phyloP scores from a whole-genome alignment of 2,113 vertebrate species.

The Anolis carolinensis region DNA sequence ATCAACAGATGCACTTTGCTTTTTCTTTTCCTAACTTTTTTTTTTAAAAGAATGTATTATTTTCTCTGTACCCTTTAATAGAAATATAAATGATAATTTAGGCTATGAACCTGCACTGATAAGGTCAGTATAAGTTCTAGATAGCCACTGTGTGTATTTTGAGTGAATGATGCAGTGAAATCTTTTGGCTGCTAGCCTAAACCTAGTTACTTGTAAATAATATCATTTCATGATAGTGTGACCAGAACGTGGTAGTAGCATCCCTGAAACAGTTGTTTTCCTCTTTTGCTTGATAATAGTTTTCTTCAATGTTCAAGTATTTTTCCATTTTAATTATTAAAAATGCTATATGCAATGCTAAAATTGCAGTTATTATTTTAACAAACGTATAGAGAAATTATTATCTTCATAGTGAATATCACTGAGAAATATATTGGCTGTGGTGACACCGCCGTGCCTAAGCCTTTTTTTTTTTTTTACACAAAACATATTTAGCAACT shows the following conservation, averaged over 20 bases:
- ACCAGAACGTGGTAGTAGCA: slow-evolving; percentile 20
- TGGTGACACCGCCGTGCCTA: slow-evolving; percentile 48
- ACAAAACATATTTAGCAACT: slow-evolving; percentile 64
- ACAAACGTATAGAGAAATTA: slow-evolving; percentile 49
- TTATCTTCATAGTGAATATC: slow-evolving; percentile 68
- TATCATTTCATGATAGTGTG: slow-evolving; percentile 21
- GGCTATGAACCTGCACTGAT: slow-evolving; percentile 9
- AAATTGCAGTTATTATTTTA: slow-evolving; percentile 63
- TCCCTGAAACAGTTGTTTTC: slow-evolving; percentile 25
- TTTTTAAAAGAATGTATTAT: background rate
- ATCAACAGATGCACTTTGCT: background rate
- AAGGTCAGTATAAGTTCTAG: slow-evolving; percentile 10
- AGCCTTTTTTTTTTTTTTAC: slow-evolving; percentile 44
- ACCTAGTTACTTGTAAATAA: slow-evolving; percentile 9
- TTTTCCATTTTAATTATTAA: slow-evolving; percentile 73
- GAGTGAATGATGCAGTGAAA: slow-evolving; percentile 13
- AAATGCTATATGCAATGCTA: slow-evolving; percentile 63
- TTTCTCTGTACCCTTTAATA: background rate
- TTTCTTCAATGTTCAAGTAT: slow-evolving; percentile 56
- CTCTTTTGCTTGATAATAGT: slow-evolving; percentile 26
- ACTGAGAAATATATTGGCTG: slow-evolving; percentile 59
- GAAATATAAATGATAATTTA: slow-evolving; percentile 14
- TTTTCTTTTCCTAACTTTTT: background rate
- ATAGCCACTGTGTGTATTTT: slow-evolving; percentile 37
- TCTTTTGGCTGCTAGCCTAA: background rate